Base-by-base conservation (phyloP, 2,113 vertebrate genomes). In the Cebus imitator region DNA sequence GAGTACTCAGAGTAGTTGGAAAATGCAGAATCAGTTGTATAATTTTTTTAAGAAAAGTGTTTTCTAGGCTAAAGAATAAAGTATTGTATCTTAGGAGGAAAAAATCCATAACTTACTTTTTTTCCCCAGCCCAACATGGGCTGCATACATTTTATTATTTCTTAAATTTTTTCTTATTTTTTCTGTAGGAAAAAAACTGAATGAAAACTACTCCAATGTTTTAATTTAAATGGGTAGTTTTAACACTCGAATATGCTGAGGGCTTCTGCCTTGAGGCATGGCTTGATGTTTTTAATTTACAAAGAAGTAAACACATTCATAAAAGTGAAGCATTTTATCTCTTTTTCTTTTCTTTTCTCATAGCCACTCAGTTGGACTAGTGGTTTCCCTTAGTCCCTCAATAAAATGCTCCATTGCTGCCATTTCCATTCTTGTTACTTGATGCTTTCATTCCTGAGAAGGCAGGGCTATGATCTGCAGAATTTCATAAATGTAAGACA, bases 21-120 rank as follows among this genome's bases (percentile, higher is more conserved):
- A 97, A 94, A 97, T 96, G 96, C 97, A 97, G 98, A 98, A 97
- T 97, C 93, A 95, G 96, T 98, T 58, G 98, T 98, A 96, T 97
- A 95, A 84, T 90, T 96, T 92, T 91, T 81, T 87, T 82, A 86
- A 48, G 10, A 86, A 50, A 91, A 96, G 13, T 92, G 96, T 98
- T 81, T 98, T 98, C 91, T 98, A 97, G 97, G 90, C 96, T 95
- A 97, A 97, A 97, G 96, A 98, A 85, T 35, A 79, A 88, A 98
- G 30, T 73, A 82, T 13, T 37, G 94, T 75, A 98, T 95, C 40
- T 92, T 98, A 97, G 97, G 55, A 64, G 94, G 61, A 80, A 97
- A 96, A 92, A 98, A 97, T 96, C 32, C 57, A 89, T 86, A 87
- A 85, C 76, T 97, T 81, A 91, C 45, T 70, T 72, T 87, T 96